Evolutionary conservation across 2,113 vertebrate species (phyloP).

Genomic region (Sinocyclocheilus grahami): DNA sequence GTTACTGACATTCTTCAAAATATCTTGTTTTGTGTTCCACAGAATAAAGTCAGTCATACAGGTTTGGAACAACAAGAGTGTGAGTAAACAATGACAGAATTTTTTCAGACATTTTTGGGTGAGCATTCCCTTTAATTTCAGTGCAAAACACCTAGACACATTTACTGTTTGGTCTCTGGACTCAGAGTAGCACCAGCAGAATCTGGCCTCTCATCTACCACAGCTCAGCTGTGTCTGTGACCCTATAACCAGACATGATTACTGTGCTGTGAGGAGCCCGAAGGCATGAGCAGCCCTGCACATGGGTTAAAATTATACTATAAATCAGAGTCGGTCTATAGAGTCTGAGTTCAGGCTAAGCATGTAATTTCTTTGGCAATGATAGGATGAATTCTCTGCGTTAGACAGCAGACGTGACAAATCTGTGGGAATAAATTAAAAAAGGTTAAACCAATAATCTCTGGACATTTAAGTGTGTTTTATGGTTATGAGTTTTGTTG

Average conservation of each 20-base stretch:
- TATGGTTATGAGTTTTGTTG: conserved; percentile 38
- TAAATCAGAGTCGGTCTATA: conserved; percentile 33
- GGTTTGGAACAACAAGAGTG: too few species aligned
- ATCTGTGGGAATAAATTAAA: neutral
- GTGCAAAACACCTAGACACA: neutral
- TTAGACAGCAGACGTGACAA: too few species aligned
- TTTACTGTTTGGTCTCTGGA: too few species aligned
- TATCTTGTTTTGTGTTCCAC: too few species aligned
- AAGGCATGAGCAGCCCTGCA: neutral
- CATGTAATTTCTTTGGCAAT: neutral
- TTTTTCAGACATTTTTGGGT: neutral
- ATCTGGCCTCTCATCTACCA: neutral
- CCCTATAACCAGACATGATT: conserved; percentile 7
- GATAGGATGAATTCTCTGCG: neutral
- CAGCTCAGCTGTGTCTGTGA: conserved; percentile 4
- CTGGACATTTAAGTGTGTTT: conserved; percentile 39
- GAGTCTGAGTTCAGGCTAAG: neutral
- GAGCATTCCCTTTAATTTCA: neutral
- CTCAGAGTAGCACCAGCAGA: neutral
- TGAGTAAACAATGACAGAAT: too few species aligned
- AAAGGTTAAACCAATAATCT: conserved; percentile 25
- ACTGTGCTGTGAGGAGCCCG: neutral
- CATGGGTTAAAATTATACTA: neutral
- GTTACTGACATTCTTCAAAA: too few species aligned
- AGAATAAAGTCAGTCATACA: too few species aligned